These are phyloP conservation scores for Taphrorychus bicolor DNA, from an alignment of 2,888 invertebrate genomes.

Conservation along the genomic window DNA sequence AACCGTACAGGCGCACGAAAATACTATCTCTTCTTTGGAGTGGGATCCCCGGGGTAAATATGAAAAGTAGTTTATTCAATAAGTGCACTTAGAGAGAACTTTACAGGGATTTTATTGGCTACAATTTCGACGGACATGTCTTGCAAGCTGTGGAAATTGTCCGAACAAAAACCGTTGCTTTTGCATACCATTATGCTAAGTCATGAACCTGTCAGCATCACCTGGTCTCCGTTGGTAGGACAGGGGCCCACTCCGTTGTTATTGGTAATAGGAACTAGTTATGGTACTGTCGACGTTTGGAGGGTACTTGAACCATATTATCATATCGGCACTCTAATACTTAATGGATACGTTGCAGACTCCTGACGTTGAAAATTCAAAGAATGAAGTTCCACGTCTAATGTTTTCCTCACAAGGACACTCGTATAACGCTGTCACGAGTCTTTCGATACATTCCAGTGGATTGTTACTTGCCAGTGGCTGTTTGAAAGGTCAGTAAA, in stretches of 20 bases:
- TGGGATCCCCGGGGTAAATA: slow-evolving; percentile 60
- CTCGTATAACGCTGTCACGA: slow-evolving; percentile 62
- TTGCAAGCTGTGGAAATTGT: slow-evolving; percentile 61
- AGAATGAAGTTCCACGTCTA: slow-evolving; percentile 51
- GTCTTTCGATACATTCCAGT: slow-evolving; percentile 62
- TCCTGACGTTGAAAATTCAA: slow-evolving; percentile 48
- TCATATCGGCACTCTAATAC: background rate
- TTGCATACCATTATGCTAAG: slow-evolving; percentile 60
- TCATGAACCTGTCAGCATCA: slow-evolving; percentile 60
- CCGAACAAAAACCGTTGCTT: slow-evolving; percentile 58
- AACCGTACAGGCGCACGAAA: slow-evolving; percentile 58
- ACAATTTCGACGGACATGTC: slow-evolving; percentile 61
- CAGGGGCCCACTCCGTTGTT: slow-evolving; percentile 54
- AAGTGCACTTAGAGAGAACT: too few relatives aligned
- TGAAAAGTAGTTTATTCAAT: too few relatives aligned
- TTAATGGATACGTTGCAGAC: slow-evolving; percentile 13
- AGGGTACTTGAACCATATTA: slow-evolving; percentile 44
- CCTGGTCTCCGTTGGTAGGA: slow-evolving; percentile 65
- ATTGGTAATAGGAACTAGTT: slow-evolving; percentile 63
- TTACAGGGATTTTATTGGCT: slow-evolving; percentile 60
- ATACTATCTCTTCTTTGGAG: slow-evolving; percentile 57
- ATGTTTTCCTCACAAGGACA: slow-evolving; percentile 63
- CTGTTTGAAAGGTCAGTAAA: slow-evolving; percentile 54
- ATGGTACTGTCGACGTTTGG: slow-evolving; percentile 64
- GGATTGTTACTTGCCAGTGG: slow-evolving; percentile 66